A percentile compares a stretch with the other conserved stretches of the same genome.
Conservation (phyloP, 2,888 invertebrate genomes). For the Lucinisca nassula region DNA sequence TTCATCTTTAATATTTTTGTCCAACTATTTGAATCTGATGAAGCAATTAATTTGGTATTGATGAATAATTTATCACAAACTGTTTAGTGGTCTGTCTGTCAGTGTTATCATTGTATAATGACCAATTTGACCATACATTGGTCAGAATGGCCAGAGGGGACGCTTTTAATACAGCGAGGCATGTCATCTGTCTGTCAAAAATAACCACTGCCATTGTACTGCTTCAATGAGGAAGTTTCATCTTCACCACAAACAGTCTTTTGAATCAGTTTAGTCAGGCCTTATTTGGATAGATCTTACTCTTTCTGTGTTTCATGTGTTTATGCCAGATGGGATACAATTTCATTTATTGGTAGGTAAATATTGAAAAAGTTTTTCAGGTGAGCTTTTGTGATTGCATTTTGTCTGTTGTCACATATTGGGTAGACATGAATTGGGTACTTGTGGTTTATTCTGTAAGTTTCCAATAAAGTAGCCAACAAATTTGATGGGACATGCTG, state of each 20-base stretch:
- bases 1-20: no score
- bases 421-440: no score
- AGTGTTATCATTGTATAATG: background rate
- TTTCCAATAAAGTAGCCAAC: no score
- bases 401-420: no score
- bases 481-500: no score
- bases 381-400: no score
- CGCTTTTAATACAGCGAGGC: background rate
- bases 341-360: no score
- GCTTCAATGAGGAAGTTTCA: background rate
- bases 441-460: no score
- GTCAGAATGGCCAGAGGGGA: background rate
- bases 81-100: background rate
- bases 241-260: background rate
- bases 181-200: background rate
- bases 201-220: background rate
- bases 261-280: background rate
- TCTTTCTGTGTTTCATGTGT: no score
- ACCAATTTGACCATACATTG: background rate
- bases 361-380: no score
- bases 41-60: background rate
- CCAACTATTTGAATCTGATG: background rate
- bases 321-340: no score
- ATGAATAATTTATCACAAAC: background rate
- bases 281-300: no score